phyloP scores from a whole-genome alignment of 2,797 vertebrate species.

The Oryzias dopingdopingensis region DNA sequence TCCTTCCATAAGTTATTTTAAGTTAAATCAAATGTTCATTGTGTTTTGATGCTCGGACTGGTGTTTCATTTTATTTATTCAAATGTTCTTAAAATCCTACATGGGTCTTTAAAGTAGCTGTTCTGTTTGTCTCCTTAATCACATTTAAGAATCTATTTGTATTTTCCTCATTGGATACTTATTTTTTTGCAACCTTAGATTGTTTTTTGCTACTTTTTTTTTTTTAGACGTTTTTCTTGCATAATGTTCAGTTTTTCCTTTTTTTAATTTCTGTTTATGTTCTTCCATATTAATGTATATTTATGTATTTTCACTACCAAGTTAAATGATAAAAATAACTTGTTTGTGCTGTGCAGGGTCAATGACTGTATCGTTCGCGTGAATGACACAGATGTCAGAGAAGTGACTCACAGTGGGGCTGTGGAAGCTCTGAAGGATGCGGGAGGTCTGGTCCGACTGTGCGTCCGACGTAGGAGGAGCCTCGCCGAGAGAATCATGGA shows the following conservation, averaged over 20 bases:
- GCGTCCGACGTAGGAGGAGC: slow-evolving; percentile 89
- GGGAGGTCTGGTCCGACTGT: slow-evolving; percentile 89
- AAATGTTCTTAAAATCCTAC: neutral
- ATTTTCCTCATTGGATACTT: no score
- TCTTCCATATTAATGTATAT: no score
- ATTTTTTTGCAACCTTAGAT: no score
- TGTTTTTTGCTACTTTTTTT: no score
- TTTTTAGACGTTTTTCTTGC: no score
- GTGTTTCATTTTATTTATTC: neutral
- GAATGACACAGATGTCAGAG: slow-evolving; percentile 91
- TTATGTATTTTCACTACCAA: no score
- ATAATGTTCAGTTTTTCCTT: no score
- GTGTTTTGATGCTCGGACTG: neutral
- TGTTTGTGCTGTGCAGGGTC: slow-evolving; percentile 75
- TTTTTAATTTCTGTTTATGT: no score
- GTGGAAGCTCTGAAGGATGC: slow-evolving; percentile 97
- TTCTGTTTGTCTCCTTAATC: neutral
- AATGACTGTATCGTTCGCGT: slow-evolving; percentile 95
- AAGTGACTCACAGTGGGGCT: slow-evolving; percentile 95
- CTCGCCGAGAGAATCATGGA: slow-evolving; percentile 91
- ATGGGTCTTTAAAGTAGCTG: neutral
- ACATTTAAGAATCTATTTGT: no score
- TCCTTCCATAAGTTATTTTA: neutral
- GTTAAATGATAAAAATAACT: no score
- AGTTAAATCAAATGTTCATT: neutral